These are phyloP conservation scores for Trichopoda pennipes DNA, from an alignment of 2,888 invertebrate genomes.

Conservation along the genomic window DNA sequence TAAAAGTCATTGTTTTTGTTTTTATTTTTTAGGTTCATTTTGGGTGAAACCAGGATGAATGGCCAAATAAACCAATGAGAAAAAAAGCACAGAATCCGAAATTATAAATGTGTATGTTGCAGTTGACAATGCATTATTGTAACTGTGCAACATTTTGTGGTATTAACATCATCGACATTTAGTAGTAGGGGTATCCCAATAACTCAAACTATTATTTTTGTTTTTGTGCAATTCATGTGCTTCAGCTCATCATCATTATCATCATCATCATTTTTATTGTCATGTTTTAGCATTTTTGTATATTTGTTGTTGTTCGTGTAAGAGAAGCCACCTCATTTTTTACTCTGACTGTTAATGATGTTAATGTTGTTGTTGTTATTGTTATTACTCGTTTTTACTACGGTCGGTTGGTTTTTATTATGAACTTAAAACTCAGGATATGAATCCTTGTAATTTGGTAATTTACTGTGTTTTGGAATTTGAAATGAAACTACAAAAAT, in stretches of 20 bases:
- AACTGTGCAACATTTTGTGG: constrained; percentile 74
- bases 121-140: constrained; percentile 79
- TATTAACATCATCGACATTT: constrained; percentile 56
- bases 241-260: constrained; percentile 34
- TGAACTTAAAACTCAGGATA: no score
- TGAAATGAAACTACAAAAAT: no score
- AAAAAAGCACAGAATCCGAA: constrained; percentile 40
- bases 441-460: no score
- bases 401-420: no score
- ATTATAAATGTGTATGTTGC: constrained; percentile 71
- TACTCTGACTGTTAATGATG: not conserved
- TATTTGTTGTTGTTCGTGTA: not conserved
- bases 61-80: constrained; percentile 30
- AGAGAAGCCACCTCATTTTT: constrained; percentile 1
- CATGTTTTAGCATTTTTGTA: constrained; percentile 37
- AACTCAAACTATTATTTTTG: constrained; percentile 27
- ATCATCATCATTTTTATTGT: constrained; percentile 15
- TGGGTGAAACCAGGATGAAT: constrained; percentile 42
- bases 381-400: no score
- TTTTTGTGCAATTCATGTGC: not conserved
- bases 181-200: not conserved
- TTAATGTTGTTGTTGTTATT: not conserved
- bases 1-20: constrained; percentile 29
- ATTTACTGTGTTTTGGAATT: no score
- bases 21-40: constrained; percentile 24